Evolutionary conservation across 1,140 invertebrate species (phyloP), one percentile per base, ranked within the genome.

Genomic region (Drosophila neocordata): DNA sequence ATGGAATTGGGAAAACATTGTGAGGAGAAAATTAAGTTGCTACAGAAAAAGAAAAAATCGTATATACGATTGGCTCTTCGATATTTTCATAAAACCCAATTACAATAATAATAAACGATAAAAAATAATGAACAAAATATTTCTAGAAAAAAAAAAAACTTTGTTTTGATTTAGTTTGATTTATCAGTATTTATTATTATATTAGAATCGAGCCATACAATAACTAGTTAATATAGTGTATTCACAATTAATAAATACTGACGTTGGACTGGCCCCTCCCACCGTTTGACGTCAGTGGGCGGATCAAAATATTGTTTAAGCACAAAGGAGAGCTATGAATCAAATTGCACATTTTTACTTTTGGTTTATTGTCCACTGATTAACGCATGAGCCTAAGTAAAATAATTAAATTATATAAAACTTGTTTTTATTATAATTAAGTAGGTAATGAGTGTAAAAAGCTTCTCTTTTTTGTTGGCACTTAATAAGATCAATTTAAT

Each of bases 281-380:
- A 53, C n/a, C n/a, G n/a, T n/a, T 53, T 53, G 51, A 53, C 51
- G 51, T 53, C 51, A 53, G 9, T 1, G 8, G 8, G 8, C 2
- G 9, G 41, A 15, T 15, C 41, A 20, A 48, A 24, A 24, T 24
- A 24, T 24, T 24, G 22, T 24, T 24, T 2, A 24, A 48, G 18
- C 18, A 44, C 13, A 52, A 52, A 52, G n/a, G 13, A 4, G 13
- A 7, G 13, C 61, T 65, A 66, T 66, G 22, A 24, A 24, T 24
- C 22, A 24, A 24, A 24, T 24, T 24, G 22, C 22, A 24, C 22
- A 24, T 2, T n/a, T n/a, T n/a, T n/a, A n/a, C n/a, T n/a, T 66
- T 56, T 65, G 65, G 65, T 84, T 85, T 84, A 87, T 87, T 84
- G 82, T 77, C 73, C 73, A 75, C 66, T 75, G 55, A 68, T 71